Evolutionary conservation across 2,797 vertebrate species (phyloP).

Genomic region (Emydoidea blandingii): DNA sequence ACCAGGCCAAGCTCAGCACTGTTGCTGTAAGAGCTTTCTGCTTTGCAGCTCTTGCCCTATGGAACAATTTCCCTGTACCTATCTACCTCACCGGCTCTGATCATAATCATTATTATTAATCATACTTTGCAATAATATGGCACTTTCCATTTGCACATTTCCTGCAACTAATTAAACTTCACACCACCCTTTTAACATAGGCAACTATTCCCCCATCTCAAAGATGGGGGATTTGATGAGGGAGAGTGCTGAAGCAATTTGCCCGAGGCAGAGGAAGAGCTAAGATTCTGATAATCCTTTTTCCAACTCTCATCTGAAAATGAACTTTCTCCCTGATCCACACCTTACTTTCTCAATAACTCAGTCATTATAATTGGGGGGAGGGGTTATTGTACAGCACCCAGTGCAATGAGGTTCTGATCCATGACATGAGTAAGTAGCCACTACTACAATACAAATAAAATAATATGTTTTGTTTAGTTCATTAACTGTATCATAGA

Average conservation of each 20-base stretch:
- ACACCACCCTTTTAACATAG: not conserved
- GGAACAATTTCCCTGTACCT: not conserved
- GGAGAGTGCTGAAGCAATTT: not conserved
- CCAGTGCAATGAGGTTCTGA: too few relatives aligned
- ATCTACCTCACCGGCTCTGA: constrained; percentile 4
- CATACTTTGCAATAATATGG: not conserved
- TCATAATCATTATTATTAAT: not conserved
- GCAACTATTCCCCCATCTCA: not conserved
- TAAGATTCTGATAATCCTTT: not conserved
- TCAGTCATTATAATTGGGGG: not conserved
- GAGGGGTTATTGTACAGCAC: not conserved
- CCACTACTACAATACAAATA: not conserved
- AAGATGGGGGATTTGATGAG: constrained; percentile 8
- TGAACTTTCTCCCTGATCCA: constrained; percentile 18
- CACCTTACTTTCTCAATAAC: not conserved
- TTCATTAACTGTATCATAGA: not conserved
- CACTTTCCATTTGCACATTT: not conserved
- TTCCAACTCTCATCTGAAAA: not conserved
- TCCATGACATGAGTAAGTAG: too few relatives aligned
- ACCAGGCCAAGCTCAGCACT: accelerated
- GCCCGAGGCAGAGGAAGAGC: not conserved
- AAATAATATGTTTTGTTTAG: not conserved
- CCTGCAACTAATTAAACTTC: not conserved
- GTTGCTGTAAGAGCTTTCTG: accelerated
- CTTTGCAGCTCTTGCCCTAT: not conserved